Base-by-base conservation (phyloP, 2,888 invertebrate species). In the Pollenia amentaria region DNA sequence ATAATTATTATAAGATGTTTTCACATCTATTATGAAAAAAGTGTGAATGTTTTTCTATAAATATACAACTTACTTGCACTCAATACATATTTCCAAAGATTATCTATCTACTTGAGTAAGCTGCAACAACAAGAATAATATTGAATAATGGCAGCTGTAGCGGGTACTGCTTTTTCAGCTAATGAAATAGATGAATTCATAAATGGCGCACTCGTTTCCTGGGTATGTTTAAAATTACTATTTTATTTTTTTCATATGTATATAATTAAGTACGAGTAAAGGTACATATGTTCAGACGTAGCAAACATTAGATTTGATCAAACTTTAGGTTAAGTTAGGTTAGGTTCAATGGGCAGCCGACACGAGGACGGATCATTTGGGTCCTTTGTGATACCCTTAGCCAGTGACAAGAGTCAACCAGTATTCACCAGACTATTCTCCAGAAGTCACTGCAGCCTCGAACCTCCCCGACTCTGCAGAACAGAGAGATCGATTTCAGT, bases 161-260 rank as follows among this genome's bases (percentile, higher is more conserved):
- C 88, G 79, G 91, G 90, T 89, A 89, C 90, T 81, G 91, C 92
- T 89, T 92, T 93, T 89, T 91, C 92, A 92, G 94, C 95, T 91
- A 94, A 95, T 90, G 97, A 97, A 94, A 96, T 97, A 90, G 97
- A 97, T 92, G 97, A 97, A 92, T 96, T 97, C 94, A 95, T 97
- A 93, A 95, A 95, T 92, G 97, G 97, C 91, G 97, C 97, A 91
- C 94, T 97, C 89, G 96, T 97, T 91, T 96, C 96, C 93, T 97
- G 97, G 97, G 97, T 97, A 95, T 95, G 95, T 95, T 51, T 14
- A 0, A 64, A 11, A 44, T 48, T 11, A 18, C 14, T 48, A 9
- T 55, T 51, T 21, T 55, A 29, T 29, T 29, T 29, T 6, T 29
- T 29, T 29, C 29, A 29, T 29, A 29, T 29, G 29, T 29, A 29